Evolutionary conservation across 2,888 invertebrate genomes (phyloP).

Genomic region (Himalopsyche kuldschensis): DNA sequence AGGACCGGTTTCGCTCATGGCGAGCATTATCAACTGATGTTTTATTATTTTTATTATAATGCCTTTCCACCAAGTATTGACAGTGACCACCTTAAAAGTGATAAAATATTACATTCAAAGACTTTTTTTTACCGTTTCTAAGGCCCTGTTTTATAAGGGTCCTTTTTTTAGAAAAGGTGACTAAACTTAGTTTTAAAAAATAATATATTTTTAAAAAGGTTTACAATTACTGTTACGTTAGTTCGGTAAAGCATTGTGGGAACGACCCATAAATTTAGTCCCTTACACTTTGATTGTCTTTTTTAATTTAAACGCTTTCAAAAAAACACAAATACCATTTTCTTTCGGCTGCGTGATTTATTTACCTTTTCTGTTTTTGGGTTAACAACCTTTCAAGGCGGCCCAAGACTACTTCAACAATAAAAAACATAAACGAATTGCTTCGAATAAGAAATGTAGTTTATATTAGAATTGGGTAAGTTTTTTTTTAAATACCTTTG

Average conservation of each 20-base stretch:
- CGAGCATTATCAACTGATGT: no score
- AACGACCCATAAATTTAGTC: not conserved
- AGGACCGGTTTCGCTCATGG: no score
- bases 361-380: not conserved
- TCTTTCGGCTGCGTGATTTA: not conserved
- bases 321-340: not conserved
- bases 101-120: no score
- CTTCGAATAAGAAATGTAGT: not conserved
- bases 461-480: not conserved
- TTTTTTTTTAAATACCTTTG: not conserved
- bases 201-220: not conserved
- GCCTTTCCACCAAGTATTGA: no score
- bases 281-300: not conserved
- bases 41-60: no score
- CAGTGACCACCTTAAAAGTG: no score
- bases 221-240: not conserved
- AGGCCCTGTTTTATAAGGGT: no score
- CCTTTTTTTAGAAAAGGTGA: no score
- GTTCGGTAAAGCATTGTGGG: not conserved
- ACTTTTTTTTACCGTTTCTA: no score
- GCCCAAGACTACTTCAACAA: not conserved
- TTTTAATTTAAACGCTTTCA: not conserved
- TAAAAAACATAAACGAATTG: not conserved
- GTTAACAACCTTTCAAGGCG: not conserved
- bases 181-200: no score